Conservation (phyloP, 2,888 invertebrate species). For the Drosophila histrio region DNA sequence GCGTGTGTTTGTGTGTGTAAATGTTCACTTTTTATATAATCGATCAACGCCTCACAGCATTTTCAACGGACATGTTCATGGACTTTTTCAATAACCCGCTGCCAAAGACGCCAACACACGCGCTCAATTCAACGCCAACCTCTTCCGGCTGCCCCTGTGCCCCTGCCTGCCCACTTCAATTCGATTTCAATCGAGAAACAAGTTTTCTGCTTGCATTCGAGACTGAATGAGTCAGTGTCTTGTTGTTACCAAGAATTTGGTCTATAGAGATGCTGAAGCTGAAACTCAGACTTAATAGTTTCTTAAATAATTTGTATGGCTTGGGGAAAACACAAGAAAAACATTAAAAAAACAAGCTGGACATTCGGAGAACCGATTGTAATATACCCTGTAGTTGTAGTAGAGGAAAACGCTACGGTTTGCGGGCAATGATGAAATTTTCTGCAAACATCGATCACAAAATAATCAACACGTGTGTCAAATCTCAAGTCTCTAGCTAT, state of each 20-base stretch:
- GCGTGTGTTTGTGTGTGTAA: conserved; percentile 3
- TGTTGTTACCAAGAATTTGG: conserved; percentile 2
- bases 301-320: background rate
- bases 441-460: no score
- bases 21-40: conserved; percentile 32
- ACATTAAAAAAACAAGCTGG: background rate
- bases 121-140: background rate
- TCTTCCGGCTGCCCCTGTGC: background rate
- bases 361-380: background rate
- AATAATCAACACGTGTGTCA: no score
- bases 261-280: background rate
- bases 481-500: no score
- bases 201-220: conserved; percentile 7
- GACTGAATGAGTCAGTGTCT: conserved; percentile 8
- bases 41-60: conserved; percentile 15
- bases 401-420: no score
- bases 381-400: no score
- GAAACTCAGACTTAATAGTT: background rate
- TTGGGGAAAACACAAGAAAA: no score
- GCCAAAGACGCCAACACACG: conserved; percentile 31
- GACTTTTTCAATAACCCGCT: conserved; percentile 37
- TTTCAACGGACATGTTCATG: conserved; percentile 40
- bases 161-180: background rate
- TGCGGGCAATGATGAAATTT: no score
- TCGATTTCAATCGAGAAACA: background rate